These are phyloP conservation scores for Galbula dea DNA, from an alignment of 2,113 vertebrate genomes.

Conservation along the genomic window DNA sequence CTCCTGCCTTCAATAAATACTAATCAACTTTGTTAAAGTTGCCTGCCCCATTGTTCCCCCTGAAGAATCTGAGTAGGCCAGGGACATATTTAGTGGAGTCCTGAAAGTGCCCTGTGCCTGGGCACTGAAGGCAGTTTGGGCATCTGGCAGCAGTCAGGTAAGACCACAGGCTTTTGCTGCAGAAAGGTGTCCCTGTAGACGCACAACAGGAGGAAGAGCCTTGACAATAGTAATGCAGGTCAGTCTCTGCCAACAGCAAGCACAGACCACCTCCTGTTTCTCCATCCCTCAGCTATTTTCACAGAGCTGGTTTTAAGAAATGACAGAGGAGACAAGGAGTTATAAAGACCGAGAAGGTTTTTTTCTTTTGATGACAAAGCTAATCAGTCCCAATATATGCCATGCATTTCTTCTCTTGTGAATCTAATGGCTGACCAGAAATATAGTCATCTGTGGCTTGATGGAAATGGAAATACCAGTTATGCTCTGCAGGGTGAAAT, in stretches of 20 bases:
- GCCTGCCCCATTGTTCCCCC: background rate
- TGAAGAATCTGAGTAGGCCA: background rate
- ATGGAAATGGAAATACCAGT: background rate
- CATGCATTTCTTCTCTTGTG: background rate
- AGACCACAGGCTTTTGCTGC: background rate
- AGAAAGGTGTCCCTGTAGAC: background rate
- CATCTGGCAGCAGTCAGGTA: background rate
- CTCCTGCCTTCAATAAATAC: background rate
- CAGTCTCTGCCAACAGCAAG: background rate
- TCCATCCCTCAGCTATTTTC: background rate
- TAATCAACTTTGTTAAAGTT: background rate
- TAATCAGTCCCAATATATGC: background rate
- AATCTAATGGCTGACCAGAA: background rate
- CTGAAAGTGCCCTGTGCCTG: background rate
- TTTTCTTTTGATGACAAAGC: background rate
- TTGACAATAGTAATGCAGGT: background rate
- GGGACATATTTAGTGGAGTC: background rate
- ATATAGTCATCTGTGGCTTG: background rate
- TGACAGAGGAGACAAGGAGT: background rate
- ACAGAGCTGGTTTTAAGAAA: background rate
- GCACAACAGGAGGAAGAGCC: background rate
- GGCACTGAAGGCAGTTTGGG: too few species aligned
- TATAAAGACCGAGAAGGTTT: background rate
- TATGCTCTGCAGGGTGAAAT: background rate
- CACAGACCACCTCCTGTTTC: background rate